Evolutionary conservation across 2,888 invertebrate genomes (phyloP).

Genomic region (Microctonus aethiopoides): DNA sequence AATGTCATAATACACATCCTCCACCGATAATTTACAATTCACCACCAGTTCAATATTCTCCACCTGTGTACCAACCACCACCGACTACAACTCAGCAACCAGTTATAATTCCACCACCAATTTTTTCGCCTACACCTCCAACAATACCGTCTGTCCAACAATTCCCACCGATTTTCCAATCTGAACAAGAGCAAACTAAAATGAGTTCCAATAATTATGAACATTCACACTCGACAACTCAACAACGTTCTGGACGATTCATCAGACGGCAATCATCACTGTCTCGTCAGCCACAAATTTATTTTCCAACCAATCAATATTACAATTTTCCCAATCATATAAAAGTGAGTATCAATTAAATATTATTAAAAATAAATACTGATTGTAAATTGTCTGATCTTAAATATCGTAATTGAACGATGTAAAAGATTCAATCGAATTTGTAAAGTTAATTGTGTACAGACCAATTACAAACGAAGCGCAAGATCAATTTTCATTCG

Average conservation of each 20-base stretch:
- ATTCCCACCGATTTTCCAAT: too few species aligned
- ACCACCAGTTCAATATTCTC: not conserved
- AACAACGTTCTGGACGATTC: not conserved
- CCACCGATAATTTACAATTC: not conserved
- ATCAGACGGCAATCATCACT: too few species aligned
- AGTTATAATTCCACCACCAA: not conserved
- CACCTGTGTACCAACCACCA: not conserved
- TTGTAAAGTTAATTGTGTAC: too few species aligned
- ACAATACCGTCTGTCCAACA: not conserved
- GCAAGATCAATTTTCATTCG: conserved; percentile 18
- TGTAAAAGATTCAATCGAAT: not conserved
- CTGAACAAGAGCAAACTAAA: not conserved
- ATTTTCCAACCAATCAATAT: too few species aligned
- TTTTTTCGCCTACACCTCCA: not conserved
- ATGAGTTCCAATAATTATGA: not conserved
- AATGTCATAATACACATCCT: not conserved
- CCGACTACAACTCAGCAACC: not conserved
- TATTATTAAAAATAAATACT: too few species aligned
- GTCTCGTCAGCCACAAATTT: not conserved
- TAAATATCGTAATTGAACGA: too few species aligned
- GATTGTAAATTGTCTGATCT: too few species aligned
- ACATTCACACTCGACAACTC: not conserved
- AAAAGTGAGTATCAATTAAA: too few species aligned
- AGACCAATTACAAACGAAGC: conserved; percentile 31
- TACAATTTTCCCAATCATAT: too few species aligned